Conservation (phyloP, 2,113 vertebrate species). For the Suncus etruscus region DNA sequence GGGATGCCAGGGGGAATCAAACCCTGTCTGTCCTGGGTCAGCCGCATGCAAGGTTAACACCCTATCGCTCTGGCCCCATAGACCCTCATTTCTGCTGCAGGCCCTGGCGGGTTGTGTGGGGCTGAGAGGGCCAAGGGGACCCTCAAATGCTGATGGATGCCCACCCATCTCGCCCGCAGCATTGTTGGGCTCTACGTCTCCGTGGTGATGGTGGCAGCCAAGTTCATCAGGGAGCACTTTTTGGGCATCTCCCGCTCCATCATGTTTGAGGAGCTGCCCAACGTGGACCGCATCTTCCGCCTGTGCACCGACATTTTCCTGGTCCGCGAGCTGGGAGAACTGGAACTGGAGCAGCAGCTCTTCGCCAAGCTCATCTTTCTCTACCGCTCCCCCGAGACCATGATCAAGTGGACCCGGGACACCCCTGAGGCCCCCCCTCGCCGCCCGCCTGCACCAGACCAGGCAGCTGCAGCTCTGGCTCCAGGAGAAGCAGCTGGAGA, state of each 20-base stretch:
- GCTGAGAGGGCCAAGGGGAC: background rate
- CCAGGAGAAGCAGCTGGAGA: rapidly evolving
- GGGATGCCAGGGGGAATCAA: no score
- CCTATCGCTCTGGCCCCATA: no score
- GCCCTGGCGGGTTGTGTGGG: background rate
- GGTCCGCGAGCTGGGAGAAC: slow-evolving; percentile 87
- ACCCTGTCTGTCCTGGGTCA: background rate
- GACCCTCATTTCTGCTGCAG: background rate
- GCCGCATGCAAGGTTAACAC: no score
- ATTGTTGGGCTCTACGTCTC: slow-evolving; percentile 90
- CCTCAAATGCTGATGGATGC: rapidly evolving
- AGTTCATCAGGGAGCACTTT: slow-evolving; percentile 91
- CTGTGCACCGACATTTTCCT: slow-evolving; percentile 89
- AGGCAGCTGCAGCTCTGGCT: background rate
- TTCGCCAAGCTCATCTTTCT: slow-evolving; percentile 90
- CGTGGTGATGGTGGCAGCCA: slow-evolving; percentile 88
- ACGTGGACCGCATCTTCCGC: slow-evolving; percentile 88
- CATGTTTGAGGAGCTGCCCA: slow-evolving; percentile 90
- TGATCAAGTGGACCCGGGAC: slow-evolving; percentile 87
- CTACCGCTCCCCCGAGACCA: slow-evolving; percentile 85
- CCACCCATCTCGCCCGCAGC: slow-evolving; percentile 67
- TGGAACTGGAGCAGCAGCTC: slow-evolving; percentile 90
- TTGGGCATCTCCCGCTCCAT: slow-evolving; percentile 89
- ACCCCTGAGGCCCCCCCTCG: background rate
- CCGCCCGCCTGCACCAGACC: rapidly evolving